Conservation (phyloP, 2,888 invertebrate genomes). For the Nephrotoma guestfalica region DNA sequence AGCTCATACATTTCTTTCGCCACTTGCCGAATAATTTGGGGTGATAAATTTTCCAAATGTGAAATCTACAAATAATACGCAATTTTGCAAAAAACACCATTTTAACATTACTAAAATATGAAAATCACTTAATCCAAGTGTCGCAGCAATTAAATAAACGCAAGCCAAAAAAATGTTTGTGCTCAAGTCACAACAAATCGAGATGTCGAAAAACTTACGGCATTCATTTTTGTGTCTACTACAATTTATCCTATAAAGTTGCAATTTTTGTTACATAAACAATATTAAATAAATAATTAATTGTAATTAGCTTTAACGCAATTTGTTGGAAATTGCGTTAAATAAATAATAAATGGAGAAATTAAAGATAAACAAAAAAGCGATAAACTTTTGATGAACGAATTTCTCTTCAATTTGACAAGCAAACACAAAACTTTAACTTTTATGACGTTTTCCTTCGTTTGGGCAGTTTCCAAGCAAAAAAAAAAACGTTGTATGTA, state of each 20-base stretch:
- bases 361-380: background rate
- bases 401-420: background rate
- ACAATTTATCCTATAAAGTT: background rate
- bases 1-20: conserved; percentile 78
- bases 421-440: background rate
- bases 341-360: background rate
- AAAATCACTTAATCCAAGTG: background rate
- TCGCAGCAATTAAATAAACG: background rate
- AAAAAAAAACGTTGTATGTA: background rate
- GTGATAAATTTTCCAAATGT: conserved; percentile 89
- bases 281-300: background rate
- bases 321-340: background rate
- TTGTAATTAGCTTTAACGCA: background rate
- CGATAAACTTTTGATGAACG: background rate
- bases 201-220: background rate
- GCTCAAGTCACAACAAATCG: background rate
- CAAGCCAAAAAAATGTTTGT: background rate
- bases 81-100: background rate
- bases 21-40: conserved; percentile 78
- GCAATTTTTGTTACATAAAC: background rate
- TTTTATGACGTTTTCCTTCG: background rate
- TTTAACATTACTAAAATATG: background rate
- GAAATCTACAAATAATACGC: conserved; percentile 46
- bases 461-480: background rate
- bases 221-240: background rate